These are phyloP conservation scores for Liparis tanakae DNA, from an alignment of 2,797 vertebrate species.

Conservation along the genomic window DNA sequence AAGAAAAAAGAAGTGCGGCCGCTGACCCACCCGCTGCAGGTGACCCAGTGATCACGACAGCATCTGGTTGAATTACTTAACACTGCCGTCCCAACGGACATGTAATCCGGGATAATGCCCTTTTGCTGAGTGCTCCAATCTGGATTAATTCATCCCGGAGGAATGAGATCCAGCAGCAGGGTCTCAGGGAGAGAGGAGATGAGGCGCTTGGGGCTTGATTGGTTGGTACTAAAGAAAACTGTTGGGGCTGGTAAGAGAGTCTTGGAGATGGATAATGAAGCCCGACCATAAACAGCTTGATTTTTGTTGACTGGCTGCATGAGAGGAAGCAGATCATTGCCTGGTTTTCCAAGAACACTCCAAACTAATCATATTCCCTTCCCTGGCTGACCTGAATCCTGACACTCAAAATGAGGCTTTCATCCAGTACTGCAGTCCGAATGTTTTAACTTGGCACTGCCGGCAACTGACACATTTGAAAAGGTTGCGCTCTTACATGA, in stretches of 20 bases:
- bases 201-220: constrained; percentile 70
- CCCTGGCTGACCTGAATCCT: constrained; percentile 72
- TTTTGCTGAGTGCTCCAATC: constrained; percentile 86
- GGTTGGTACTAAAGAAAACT: constrained; percentile 73
- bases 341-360: constrained; percentile 75
- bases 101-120: constrained; percentile 88
- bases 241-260: constrained; percentile 62
- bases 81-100: constrained; percentile 81
- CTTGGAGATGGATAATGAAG: constrained; percentile 74
- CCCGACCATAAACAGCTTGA: constrained; percentile 78
- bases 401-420: constrained; percentile 58
- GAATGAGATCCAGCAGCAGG: constrained; percentile 76
- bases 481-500: not conserved
- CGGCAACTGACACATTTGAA: not conserved
- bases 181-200: constrained; percentile 65
- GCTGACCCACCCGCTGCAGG: constrained; percentile 67
- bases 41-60: constrained; percentile 81
- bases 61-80: constrained; percentile 89
- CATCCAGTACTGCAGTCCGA: constrained; percentile 38
- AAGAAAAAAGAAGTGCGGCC: constrained; percentile 48
- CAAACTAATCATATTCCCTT: constrained; percentile 67
- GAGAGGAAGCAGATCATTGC: constrained; percentile 66
- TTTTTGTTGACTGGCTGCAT: constrained; percentile 71
- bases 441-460: constrained; percentile 24
- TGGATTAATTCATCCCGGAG: constrained; percentile 83